These are phyloP conservation scores for Nibea coibor DNA, from an alignment of 2,113 vertebrate genomes.

Conservation along the genomic window DNA sequence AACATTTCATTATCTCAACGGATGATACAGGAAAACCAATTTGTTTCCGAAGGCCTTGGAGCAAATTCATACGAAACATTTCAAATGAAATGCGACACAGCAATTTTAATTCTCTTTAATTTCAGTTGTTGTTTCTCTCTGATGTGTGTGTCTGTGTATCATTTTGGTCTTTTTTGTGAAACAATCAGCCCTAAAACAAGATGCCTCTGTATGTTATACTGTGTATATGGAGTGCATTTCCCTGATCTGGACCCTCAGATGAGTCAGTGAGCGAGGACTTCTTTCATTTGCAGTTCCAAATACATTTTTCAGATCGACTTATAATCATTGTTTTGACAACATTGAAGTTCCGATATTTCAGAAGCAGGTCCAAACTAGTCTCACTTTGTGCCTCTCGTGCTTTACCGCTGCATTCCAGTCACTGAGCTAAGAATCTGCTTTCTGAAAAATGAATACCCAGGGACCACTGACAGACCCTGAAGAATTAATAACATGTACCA, in stretches of 20 bases:
- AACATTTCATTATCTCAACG: conserved; percentile 71
- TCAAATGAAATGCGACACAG: conserved; percentile 44
- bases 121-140: not conserved
- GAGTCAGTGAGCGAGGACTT: not conserved
- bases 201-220: not conserved
- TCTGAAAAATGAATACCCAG: not conserved
- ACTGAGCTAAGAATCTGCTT: not conserved
- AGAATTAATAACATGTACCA: not conserved
- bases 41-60: conserved; percentile 25
- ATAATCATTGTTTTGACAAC: not conserved
- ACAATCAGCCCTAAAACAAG: not conserved
- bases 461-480: not conserved
- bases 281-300: not conserved
- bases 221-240: not conserved
- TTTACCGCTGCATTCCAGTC: not conserved
- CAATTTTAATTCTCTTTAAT: conserved; percentile 20
- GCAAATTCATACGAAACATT: conserved; percentile 32
- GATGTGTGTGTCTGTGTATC: not conserved
- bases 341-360: not conserved
- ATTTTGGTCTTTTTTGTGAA: not conserved
- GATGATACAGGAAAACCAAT: conserved; percentile 59
- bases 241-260: not conserved
- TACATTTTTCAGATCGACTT: not conserved
- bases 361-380: not conserved
- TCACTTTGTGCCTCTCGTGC: not conserved